Evolutionary conservation across 2,888 invertebrate genomes (phyloP), one percentile per base, ranked within the genome.

Genomic region (Eristalinus sepulchralis): DNA sequence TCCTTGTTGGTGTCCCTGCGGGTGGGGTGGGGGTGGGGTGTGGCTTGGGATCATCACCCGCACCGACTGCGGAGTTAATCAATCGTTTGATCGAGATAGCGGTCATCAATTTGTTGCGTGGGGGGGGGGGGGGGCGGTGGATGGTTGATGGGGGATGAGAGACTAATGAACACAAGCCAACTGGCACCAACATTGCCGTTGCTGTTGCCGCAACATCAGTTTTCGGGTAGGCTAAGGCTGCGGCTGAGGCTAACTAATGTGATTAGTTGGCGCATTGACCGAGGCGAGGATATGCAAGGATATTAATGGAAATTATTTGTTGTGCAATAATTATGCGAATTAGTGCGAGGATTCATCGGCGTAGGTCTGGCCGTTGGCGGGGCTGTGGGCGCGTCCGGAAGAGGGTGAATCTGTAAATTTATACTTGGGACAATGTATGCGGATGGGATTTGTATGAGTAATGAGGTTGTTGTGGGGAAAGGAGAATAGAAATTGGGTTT

Each of bases 281-380:
- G 76, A 81, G 77, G 71, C 76, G 76, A 67, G 84, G 84, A 81
- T 71, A 72, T 85, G 66, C 75, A 70, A 76, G 76, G 75, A 80
- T 70, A 80, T 71, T 76, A 80, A 80, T 80, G 80, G 60, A 84
- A 71, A 76, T 84, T 62, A 80, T 83, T 75, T 60, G 79, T 10
- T 79, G 70, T 79, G 79, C 70, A 55, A 66, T 75, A 73, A 83
- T 79, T 75, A 63, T 59, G 27, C 63, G 59, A 83, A 73, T 83
- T 79, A 66, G 20, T 3, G 27, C 39, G 34, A 47, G 57, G 11
- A 9, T 68, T 22, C 63, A 34, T 34, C 27, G 33, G 34, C 4
- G 27, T 2, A 27, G 20, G 60, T 36, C n/a, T n/a, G n/a, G 36
- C 13, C 1, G 34, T 9, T 9, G 11, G 13, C 11, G 36, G 6